Evolutionary conservation across 2,888 invertebrate species (phyloP).

Genomic region (Theristus sp.): DNA sequence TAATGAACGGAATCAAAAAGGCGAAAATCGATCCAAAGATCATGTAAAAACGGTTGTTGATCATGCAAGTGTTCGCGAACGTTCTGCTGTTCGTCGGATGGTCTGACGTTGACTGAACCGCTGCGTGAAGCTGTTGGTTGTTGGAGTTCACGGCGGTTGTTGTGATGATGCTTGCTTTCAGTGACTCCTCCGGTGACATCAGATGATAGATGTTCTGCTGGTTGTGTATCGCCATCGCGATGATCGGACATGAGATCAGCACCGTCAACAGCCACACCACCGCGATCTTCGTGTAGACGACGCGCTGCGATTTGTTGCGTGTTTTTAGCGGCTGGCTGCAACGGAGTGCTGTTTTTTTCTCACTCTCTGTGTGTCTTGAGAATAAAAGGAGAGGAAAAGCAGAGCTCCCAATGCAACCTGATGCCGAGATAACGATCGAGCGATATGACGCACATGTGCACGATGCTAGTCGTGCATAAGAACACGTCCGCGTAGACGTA

Average conservation of each 20-base stretch:
- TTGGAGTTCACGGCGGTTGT: background rate
- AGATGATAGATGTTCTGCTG: constrained; percentile 31
- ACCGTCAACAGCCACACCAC: constrained; percentile 78
- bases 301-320: constrained; percentile 58
- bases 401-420: too few relatives aligned
- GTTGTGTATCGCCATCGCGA: constrained; percentile 31
- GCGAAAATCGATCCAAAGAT: constrained; percentile 63
- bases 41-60: constrained; percentile 23
- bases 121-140: background rate
- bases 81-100: background rate
- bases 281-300: constrained; percentile 53
- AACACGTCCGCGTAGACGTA: constrained; percentile 63
- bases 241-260: constrained; percentile 72
- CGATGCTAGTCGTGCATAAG: constrained; percentile 39
- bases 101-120: background rate
- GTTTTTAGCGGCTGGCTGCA: constrained; percentile 74
- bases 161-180: background rate
- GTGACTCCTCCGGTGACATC: background rate
- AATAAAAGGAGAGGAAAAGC: too few relatives aligned
- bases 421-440: constrained; percentile 31
- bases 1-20: constrained; percentile 80
- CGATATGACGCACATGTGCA: constrained; percentile 41
- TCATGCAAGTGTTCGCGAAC: constrained; percentile 26
- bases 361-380: too few relatives aligned
- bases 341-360: too few relatives aligned